A percentile compares a stretch with the other conserved stretches of the same genome.
Conservation (phyloP, 2,888 invertebrate genomes). For the Bruchidius siliquastri region DNA sequence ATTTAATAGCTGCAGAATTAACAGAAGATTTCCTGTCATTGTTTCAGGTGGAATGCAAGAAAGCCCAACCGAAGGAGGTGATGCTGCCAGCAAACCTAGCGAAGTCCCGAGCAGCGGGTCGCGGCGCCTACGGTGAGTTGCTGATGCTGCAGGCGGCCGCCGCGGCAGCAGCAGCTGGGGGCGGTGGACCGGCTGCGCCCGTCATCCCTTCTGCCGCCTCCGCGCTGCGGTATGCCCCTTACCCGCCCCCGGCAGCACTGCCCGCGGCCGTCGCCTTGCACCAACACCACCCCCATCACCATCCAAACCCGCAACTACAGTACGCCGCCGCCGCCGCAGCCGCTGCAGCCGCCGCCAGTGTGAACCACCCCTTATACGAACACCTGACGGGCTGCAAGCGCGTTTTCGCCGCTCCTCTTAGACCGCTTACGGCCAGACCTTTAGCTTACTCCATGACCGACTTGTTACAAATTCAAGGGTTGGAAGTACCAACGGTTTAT, state of each 20-base stretch:
- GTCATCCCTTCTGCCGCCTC: slow-evolving; percentile 39
- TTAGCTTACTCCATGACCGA: slow-evolving; percentile 67
- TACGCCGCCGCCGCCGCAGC: slow-evolving; percentile 48
- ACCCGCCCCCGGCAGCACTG: slow-evolving; percentile 48
- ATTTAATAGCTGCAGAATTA: too few relatives aligned
- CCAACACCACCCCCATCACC: slow-evolving; percentile 24
- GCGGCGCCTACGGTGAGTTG: slow-evolving; percentile 98
- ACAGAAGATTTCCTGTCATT: slow-evolving; percentile 6
- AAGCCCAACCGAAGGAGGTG: slow-evolving; percentile 99
- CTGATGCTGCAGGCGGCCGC: slow-evolving; percentile 71
- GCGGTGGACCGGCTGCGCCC: slow-evolving; percentile 37
- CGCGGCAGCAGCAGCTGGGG: slow-evolving; percentile 33
- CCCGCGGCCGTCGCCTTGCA: slow-evolving; percentile 41
- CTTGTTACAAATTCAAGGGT: slow-evolving; percentile 64
- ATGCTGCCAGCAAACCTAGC: slow-evolving; percentile 97
- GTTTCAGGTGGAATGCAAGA: slow-evolving; percentile 98
- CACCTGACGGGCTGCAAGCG: slow-evolving; percentile 53
- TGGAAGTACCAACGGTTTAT: slow-evolving; percentile 57
- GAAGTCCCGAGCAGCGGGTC: slow-evolving; percentile 90
- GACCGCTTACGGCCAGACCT: slow-evolving; percentile 53
- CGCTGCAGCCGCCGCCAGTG: slow-evolving; percentile 36
- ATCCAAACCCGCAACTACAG: slow-evolving; percentile 39
- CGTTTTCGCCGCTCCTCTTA: slow-evolving; percentile 54
- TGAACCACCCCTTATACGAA: slow-evolving; percentile 39
- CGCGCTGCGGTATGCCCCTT: slow-evolving; percentile 58